Conservation (phyloP, 2,888 invertebrate species). For the Callyntrura guangdongensis region DNA sequence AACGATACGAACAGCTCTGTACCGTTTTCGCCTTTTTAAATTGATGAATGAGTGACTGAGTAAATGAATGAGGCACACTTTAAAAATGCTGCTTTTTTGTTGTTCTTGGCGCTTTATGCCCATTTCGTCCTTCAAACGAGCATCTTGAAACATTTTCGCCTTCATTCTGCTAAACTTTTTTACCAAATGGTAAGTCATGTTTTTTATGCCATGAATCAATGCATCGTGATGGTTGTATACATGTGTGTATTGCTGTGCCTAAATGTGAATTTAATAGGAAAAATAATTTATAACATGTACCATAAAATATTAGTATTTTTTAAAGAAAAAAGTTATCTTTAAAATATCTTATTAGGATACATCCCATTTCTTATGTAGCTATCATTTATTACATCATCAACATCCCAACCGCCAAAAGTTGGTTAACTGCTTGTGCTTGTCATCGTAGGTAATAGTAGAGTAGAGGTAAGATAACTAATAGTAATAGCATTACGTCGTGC, state of each 20-base stretch:
- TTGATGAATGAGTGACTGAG: constrained; percentile 20
- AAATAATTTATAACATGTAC: background rate
- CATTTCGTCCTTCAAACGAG: constrained; percentile 38
- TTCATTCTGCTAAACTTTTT: background rate
- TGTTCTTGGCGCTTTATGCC: background rate
- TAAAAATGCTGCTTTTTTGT: constrained; percentile 1
- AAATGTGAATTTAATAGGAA: background rate
- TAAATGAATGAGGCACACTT: constrained; percentile 32
- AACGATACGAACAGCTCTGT: background rate
- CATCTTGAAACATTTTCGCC: constrained; percentile 7
- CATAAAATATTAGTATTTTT: constrained; percentile 17
- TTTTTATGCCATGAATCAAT: background rate
- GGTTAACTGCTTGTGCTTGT: constrained; percentile 56
- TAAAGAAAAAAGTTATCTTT: background rate
- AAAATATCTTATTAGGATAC: background rate
- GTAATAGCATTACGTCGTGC: background rate
- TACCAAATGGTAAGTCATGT: background rate
- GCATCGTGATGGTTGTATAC: background rate
- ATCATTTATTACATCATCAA: constrained; percentile 52
- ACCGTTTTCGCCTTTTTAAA: constrained; percentile 14
- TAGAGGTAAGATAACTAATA: background rate
- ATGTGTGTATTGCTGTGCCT: background rate
- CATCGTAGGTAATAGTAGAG: constrained; percentile 64
- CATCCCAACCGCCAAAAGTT: background rate
- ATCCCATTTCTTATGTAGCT: background rate